Evolutionary conservation across 2,113 vertebrate species (phyloP).

Genomic region (Phaethon lepturus): DNA sequence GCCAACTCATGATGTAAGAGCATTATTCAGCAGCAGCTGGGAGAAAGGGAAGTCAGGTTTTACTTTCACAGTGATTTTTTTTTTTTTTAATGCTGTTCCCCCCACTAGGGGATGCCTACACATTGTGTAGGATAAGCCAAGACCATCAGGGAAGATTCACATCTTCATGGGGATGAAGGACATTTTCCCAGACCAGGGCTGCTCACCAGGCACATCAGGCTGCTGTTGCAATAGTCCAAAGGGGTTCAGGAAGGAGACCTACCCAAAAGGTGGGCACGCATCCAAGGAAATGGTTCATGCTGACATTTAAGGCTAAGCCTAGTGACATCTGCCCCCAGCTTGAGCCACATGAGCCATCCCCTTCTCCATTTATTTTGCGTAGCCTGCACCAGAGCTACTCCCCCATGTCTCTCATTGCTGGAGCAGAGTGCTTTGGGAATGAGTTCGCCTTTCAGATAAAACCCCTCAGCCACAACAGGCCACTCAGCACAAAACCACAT

Average conservation of each 20-base stretch:
- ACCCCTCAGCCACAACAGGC: background rate
- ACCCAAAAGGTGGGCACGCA: background rate
- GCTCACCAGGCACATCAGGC: background rate
- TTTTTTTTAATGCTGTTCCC: background rate
- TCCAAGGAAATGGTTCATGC: background rate
- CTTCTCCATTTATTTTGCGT: background rate
- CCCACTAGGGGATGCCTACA: background rate
- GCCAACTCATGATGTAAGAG: background rate
- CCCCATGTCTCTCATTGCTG: background rate
- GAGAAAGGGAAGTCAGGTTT: background rate
- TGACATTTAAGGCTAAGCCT: background rate
- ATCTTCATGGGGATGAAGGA: background rate
- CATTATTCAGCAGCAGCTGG: background rate
- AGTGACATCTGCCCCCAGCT: background rate
- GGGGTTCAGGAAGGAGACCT: background rate
- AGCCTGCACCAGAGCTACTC: background rate
- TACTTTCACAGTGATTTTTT: background rate
- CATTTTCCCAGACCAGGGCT: background rate
- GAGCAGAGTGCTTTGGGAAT: background rate
- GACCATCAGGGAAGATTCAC: background rate
- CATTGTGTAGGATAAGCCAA: background rate
- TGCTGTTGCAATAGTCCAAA: background rate
- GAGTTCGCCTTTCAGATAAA: background rate
- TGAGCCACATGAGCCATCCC: background rate
- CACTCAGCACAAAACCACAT: background rate